Percentiles rank a stretch among this genome's conserved stretches.
phyloP scores from a whole-genome alignment of 2,113 vertebrate species.

The Ardeotis arabs region DNA sequence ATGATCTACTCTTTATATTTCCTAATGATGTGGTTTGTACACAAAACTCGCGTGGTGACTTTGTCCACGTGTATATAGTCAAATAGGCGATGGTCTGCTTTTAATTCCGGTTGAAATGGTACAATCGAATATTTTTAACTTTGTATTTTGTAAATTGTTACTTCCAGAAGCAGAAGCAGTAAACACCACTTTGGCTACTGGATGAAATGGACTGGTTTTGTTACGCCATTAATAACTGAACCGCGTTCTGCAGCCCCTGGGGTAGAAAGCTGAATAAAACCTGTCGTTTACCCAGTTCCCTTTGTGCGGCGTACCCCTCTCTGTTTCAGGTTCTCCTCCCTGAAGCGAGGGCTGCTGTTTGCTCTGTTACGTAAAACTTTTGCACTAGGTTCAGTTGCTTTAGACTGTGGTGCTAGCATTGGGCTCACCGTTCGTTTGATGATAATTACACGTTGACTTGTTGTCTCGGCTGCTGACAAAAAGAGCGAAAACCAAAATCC shows the following conservation, averaged over 20 bases:
- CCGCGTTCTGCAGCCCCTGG: background rate
- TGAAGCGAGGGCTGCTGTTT: too few relatives aligned
- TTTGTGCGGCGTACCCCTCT: accelerated
- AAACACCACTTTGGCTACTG: slow-evolving; percentile 30
- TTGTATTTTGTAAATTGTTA: slow-evolving; percentile 31
- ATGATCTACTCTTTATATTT: background rate
- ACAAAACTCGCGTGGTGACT: background rate
- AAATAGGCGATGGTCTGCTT: background rate
- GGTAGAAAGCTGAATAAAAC: background rate
- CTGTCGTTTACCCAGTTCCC: background rate
- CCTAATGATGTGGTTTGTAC: slow-evolving; percentile 4
- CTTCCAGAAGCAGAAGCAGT: slow-evolving; percentile 32
- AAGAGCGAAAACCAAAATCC: background rate
- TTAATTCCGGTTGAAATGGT: background rate
- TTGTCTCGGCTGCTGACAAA: background rate
- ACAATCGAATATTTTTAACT: slow-evolving; percentile 2
- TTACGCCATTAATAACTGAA: background rate
- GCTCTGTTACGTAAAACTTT: too few relatives aligned
- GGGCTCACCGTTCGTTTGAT: background rate
- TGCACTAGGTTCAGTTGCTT: background rate
- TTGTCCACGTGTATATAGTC: background rate
- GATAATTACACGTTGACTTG: background rate
- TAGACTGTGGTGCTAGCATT: background rate
- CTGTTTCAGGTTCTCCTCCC: too few relatives aligned
- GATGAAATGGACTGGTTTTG: background rate